Conservation (phyloP, 2,113 vertebrate genomes). For the Chaetorhynchus papuensis region DNA sequence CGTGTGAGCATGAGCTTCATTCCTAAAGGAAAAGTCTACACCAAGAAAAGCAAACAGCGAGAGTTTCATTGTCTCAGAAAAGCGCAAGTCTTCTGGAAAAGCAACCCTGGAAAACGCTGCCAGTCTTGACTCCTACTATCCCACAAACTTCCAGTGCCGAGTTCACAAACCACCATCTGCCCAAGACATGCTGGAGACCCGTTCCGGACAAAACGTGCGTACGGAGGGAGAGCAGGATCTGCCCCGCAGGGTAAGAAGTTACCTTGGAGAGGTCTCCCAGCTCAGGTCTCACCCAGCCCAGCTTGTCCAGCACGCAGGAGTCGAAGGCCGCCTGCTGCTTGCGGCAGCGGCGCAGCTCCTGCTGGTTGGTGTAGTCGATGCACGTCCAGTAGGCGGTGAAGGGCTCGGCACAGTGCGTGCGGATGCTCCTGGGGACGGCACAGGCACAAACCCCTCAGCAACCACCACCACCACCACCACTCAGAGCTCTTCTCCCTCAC, state of each 20-base stretch:
- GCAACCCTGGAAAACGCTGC: neutral
- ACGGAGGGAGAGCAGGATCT: neutral
- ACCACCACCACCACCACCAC: fast-evolving
- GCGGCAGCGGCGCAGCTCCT: constrained; percentile 83
- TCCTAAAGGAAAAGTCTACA: neutral
- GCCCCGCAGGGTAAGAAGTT: neutral
- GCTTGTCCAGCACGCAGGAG: constrained; percentile 89
- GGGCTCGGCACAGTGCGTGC: constrained; percentile 87
- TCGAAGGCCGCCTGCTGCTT: constrained; percentile 89
- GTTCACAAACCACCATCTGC: fast-evolving
- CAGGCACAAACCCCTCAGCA: neutral
- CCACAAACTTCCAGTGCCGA: neutral
- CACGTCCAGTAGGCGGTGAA: constrained; percentile 97
- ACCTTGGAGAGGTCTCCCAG: constrained; percentile 96
- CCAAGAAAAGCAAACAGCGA: neutral
- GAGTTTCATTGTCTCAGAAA: neutral
- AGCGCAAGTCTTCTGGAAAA: neutral
- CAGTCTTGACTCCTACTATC: neutral
- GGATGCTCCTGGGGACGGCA: constrained; percentile 80
- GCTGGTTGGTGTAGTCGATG: constrained; percentile 79
- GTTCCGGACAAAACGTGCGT: fast-evolving
- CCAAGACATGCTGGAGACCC: neutral
- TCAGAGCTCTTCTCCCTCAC: neutral
- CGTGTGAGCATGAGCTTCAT: neutral
- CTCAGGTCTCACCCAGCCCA: constrained; percentile 91